A percentile compares a stretch with the other conserved stretches of the same genome.
phyloP scores from a whole-genome alignment of 1,140 invertebrate genomes.

The Psix sp. region DNA sequence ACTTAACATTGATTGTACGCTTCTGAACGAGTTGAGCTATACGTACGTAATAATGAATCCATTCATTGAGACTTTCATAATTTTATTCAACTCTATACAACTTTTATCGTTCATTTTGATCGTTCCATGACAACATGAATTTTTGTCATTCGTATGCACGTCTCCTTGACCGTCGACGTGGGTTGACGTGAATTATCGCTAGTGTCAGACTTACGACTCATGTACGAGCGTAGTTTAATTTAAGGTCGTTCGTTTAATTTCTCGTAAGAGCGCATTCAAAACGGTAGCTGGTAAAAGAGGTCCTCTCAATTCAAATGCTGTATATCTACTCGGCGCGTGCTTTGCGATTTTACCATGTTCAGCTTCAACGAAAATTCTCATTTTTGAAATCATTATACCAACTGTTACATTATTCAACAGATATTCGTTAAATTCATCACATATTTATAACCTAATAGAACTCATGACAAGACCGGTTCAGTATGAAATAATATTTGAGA shows the following conservation, averaged over 20 bases:
- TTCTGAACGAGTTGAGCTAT: no score
- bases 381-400: conserved; percentile 16
- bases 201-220: conserved; percentile 69
- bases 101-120: conserved; percentile 67
- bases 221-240: conserved; percentile 72
- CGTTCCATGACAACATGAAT: conserved; percentile 70
- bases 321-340: conserved; percentile 59
- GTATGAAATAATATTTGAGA: no score
- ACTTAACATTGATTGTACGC: no score
- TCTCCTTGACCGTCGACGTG: conserved; percentile 63
- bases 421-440: no score
- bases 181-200: conserved; percentile 72
- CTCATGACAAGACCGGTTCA: no score
- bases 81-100: conserved; percentile 49
- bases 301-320: conserved; percentile 59
- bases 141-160: conserved; percentile 71
- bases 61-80: conserved; percentile 30
- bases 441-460: no score
- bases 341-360: conserved; percentile 53
- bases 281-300: conserved; percentile 64
- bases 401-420: not conserved
- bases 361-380: conserved; percentile 43
- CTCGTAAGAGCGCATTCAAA: conserved; percentile 69
- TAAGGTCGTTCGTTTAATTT: conserved; percentile 73
- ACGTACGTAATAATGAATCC: conserved; percentile 14